phyloP scores from a whole-genome alignment of 2,888 invertebrate genomes.

The Pyrrhosoma nymphula region DNA sequence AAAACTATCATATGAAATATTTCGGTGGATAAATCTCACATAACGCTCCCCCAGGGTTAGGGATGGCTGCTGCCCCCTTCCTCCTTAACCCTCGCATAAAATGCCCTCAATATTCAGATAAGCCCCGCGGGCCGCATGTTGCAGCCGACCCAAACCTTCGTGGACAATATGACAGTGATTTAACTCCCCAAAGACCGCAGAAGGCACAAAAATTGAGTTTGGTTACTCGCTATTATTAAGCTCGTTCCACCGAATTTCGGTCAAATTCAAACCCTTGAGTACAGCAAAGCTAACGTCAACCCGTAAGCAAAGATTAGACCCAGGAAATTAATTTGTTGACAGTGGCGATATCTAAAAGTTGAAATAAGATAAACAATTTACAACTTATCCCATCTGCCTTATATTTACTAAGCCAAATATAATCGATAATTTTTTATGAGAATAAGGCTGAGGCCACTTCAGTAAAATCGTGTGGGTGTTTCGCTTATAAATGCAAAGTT shows the following conservation, averaged over 20 bases:
- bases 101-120: background rate
- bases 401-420: no score
- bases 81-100: background rate
- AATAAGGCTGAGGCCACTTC: no score
- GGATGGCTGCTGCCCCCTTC: background rate
- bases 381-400: no score
- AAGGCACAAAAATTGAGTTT: background rate
- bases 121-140: constrained; percentile 2
- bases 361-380: no score
- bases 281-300: background rate
- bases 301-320: background rate
- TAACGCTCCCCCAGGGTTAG: background rate
- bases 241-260: background rate
- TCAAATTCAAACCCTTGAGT: background rate
- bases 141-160: background rate
- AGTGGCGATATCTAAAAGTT: no score
- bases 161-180: constrained; percentile 1
- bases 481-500: no score
- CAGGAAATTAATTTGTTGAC: no score
- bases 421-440: no score
- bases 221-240: background rate
- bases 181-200: background rate
- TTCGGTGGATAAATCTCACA: background rate
- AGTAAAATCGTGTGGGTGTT: no score
- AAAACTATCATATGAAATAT: background rate